These are phyloP conservation scores for Brachyalestes nurse DNA, from an alignment of 2,797 vertebrate species.

Conservation along the genomic window DNA sequence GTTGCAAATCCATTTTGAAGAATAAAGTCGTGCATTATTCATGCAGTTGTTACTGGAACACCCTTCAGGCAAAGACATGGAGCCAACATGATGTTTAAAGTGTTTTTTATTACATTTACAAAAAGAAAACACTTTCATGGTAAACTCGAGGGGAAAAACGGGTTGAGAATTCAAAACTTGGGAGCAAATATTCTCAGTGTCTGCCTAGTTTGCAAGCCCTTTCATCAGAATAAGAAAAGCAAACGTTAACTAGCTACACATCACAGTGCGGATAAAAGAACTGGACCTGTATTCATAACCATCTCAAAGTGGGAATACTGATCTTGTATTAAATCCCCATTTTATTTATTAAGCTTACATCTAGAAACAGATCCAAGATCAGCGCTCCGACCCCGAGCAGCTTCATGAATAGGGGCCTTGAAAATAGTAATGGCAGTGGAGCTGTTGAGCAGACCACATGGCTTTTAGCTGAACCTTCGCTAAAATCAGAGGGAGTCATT, in stretches of 20 bases:
- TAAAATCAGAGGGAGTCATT: slow-evolving; percentile 8
- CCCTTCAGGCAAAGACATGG: not conserved
- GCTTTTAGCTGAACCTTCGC: not conserved
- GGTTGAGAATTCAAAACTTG: not conserved
- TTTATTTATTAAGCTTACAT: no score
- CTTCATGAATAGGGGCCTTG: no score
- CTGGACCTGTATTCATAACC: not conserved
- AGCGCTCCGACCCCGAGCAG: no score
- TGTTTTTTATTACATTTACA: not conserved
- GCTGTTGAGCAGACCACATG: not conserved
- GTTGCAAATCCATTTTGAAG: no score
- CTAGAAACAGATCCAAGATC: no score
- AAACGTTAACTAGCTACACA: not conserved
- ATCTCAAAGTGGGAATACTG: no score
- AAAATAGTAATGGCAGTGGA: no score
- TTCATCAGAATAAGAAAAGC: not conserved
- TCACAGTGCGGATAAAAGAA: not conserved
- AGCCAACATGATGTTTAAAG: not conserved
- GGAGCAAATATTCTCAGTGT: not conserved
- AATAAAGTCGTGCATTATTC: not conserved
- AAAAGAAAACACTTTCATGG: not conserved
- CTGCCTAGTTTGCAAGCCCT: not conserved
- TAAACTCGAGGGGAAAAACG: not conserved
- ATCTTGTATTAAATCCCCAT: no score
- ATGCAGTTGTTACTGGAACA: not conserved